phyloP scores from a whole-genome alignment of 2,888 invertebrate genomes.

The Machimus rusticus region DNA sequence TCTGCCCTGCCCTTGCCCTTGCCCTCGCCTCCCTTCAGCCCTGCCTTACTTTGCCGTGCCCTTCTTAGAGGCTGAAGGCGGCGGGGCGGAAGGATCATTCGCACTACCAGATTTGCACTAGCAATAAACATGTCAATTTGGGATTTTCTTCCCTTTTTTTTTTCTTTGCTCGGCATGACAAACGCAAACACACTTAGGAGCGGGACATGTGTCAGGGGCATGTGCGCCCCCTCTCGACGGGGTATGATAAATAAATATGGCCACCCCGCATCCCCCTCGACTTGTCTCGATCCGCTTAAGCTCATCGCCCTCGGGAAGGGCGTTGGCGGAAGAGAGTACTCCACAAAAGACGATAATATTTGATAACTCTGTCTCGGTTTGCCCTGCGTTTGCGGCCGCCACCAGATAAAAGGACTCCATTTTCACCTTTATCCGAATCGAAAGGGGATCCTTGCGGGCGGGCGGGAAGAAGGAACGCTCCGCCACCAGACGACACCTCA shows the following conservation, averaged over 20 bases:
- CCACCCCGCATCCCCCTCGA: not conserved
- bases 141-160: slow-evolving; percentile 18
- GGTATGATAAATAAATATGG: slow-evolving; percentile 38
- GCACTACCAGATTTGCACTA: slow-evolving; percentile 36
- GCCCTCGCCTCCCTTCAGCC: not conserved
- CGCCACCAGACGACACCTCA: slow-evolving; percentile 33
- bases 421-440: slow-evolving; percentile 28
- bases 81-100: slow-evolving; percentile 16
- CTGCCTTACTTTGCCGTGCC: not conserved
- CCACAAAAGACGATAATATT: slow-evolving; percentile 33
- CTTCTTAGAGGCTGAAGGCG: not conserved
- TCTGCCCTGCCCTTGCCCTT: not conserved
- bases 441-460: not conserved
- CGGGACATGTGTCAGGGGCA: slow-evolving; percentile 37
- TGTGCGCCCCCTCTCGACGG: not conserved
- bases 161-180: slow-evolving; percentile 6
- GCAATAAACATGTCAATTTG: slow-evolving; percentile 41
- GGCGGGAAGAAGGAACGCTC: not conserved
- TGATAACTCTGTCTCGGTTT: slow-evolving; percentile 36
- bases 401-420: slow-evolving; percentile 24
- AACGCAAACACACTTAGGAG: slow-evolving; percentile 38
- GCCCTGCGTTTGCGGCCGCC: slow-evolving; percentile 8
- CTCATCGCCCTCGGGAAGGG: not conserved
- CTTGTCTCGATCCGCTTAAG: not conserved
- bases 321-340: slow-evolving; percentile 13